These are phyloP conservation scores for Dendrocopos noguchii DNA, from an alignment of 2,113 vertebrate species.

Conservation along the genomic window DNA sequence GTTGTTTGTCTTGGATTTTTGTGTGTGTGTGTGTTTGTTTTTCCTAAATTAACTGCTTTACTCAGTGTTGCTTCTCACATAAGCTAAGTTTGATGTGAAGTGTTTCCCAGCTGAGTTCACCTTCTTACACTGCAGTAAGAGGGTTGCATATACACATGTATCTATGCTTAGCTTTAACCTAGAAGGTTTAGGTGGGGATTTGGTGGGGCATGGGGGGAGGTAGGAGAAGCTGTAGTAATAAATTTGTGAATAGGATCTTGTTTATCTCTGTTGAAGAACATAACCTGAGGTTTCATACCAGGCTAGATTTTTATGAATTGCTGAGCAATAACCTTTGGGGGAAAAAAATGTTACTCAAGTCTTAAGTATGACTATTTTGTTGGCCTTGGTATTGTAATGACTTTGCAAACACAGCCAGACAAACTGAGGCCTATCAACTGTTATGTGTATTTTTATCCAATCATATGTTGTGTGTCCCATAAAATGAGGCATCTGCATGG, in stretches of 20 bases:
- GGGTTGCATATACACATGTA: not conserved
- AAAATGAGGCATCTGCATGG: not conserved
- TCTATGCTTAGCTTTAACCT: not conserved
- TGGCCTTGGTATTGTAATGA: not conserved
- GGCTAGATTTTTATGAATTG: not conserved
- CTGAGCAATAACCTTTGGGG: not conserved
- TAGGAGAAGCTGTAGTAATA: not conserved
- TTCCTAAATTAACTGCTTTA: not conserved
- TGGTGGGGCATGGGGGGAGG: not conserved
- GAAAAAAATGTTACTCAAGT: not conserved
- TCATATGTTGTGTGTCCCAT: not conserved
- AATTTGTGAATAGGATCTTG: not conserved
- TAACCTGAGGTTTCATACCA: not conserved
- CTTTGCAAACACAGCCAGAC: conserved; percentile 15
- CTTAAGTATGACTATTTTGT: not conserved
- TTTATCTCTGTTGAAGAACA: not conserved
- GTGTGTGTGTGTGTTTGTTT: not conserved
- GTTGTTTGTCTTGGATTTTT: not conserved
- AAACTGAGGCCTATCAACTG: conserved; percentile 21
- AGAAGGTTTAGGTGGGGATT: not conserved
- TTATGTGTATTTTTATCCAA: not conserved
- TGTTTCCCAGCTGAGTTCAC: conserved; percentile 60
- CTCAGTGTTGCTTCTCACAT: conserved; percentile 41
- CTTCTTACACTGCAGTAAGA: conserved; percentile 9
- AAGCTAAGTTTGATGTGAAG: conserved; percentile 43